phyloP scores from a whole-genome alignment of 2,888 invertebrate genomes.

The Caenorhabditis uteleia region DNA sequence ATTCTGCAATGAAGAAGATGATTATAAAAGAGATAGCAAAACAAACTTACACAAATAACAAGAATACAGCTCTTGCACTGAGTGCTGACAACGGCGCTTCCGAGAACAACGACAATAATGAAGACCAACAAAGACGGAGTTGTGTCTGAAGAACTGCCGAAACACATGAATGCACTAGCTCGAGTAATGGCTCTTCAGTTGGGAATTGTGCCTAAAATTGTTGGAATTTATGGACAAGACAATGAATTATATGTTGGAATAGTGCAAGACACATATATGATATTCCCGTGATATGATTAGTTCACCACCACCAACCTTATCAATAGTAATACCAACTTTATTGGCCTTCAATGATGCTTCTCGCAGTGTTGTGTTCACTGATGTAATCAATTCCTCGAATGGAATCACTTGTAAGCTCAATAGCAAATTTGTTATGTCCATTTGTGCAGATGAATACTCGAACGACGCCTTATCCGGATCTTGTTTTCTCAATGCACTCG shows the following conservation, averaged over 20 bases:
- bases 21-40: too few relatives aligned
- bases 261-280: too few relatives aligned
- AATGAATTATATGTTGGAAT: too few relatives aligned
- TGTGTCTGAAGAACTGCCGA: slow-evolving; percentile 76
- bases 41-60: slow-evolving; percentile 76
- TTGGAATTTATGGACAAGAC: too few relatives aligned
- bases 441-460: slow-evolving; percentile 73
- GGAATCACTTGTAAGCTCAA: slow-evolving; percentile 84
- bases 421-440: slow-evolving; percentile 80
- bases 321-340: slow-evolving; percentile 42
- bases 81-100: slow-evolving; percentile 73
- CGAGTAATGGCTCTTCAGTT: slow-evolving; percentile 82
- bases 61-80: slow-evolving; percentile 82
- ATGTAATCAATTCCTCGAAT: slow-evolving; percentile 78
- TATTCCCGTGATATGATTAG: slow-evolving; percentile 1
- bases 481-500: slow-evolving; percentile 33
- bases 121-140: slow-evolving; percentile 81
- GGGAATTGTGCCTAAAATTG: slow-evolving; percentile 71
- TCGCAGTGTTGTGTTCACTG: slow-evolving; percentile 81
- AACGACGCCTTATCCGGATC: slow-evolving; percentile 48
- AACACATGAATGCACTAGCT: slow-evolving; percentile 80
- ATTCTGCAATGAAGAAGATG: slow-evolving; percentile 73
- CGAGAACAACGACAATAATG: slow-evolving; percentile 79
- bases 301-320: slow-evolving; percentile 17
- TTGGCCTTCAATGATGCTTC: slow-evolving; percentile 74